These are phyloP conservation scores for Blastobasis adustella DNA, from an alignment of 2,888 invertebrate genomes.

Conservation along the genomic window DNA sequence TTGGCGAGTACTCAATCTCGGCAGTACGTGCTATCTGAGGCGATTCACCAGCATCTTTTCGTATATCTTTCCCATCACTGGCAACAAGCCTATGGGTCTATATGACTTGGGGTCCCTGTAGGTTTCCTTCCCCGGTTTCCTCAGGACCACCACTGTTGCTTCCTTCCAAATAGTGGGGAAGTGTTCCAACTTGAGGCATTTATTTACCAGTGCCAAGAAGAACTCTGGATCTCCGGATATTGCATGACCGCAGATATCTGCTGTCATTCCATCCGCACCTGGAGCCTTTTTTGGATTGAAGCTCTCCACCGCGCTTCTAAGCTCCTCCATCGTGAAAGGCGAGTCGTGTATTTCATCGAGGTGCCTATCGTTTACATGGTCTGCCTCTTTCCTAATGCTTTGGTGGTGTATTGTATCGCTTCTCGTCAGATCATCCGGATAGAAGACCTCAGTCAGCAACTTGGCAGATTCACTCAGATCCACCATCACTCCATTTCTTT, in stretches of 20 bases:
- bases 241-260: slow-evolving; percentile 4
- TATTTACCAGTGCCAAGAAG: slow-evolving; percentile 1
- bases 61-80: no score
- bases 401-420: slow-evolving; percentile 4
- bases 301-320: neutral
- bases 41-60: no score
- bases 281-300: slow-evolving; percentile 13
- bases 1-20: no score
- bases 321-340: slow-evolving; percentile 9
- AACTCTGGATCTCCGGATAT: neutral
- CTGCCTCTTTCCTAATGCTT: neutral
- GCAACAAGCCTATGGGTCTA: no score
- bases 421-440: slow-evolving; percentile 1
- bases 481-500: neutral
- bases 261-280: slow-evolving; percentile 5
- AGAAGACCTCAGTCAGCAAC: slow-evolving; percentile 2
- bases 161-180: no score
- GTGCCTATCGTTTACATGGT: neutral
- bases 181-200: neutral
- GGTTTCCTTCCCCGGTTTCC: no score
- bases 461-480: slow-evolving; percentile 1
- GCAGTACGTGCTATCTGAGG: no score
- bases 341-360: slow-evolving; percentile 5
- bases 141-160: no score
- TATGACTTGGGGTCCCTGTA: no score